Evolutionary conservation across 2,113 vertebrate genomes (phyloP), one percentile per base, ranked within the genome.

Genomic region (Acrocephalus arundinaceus): DNA sequence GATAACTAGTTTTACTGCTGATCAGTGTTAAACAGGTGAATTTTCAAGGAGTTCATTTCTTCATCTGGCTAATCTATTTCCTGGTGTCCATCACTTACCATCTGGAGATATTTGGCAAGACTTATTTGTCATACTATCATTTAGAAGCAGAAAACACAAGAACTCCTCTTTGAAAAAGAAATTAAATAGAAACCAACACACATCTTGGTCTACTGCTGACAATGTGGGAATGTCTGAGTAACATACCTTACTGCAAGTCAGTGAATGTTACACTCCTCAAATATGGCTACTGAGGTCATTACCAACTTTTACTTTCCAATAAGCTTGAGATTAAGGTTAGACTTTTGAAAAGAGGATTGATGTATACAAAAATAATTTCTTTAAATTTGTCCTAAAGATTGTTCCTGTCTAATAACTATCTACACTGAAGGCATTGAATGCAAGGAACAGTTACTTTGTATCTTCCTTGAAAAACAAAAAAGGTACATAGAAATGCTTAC

Each of bases 71-170:
- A 79, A 77, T 83, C 55, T 51, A 24, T 94, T 94, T 93, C 67
- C 41, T 85, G 37, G 13, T 89, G 71, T 96, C 71, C 27, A 33
- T 95, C 78, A 82, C 39, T 87, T 90, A 55, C 57, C 87, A 91
- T 54, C 54, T 65, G 77, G 78, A 87, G 39, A 43, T 49, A 85
- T 91, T 87, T 93, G 45, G 58, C 78, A 78, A 79, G 35, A 77
- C 78, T 80, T 92, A 46, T 73, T 92, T 90, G 58, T 88, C 75
- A 71, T 81, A 11, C 27, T 81, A 78, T 35, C 73, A 72, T 91
- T 87, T 91, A 89, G 52, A 72, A 75, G 39, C 61, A 35, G 37
- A 85, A 85, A 78, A 85, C 55, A 75, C 48, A 87, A 84, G 37
- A 93, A 57, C 9, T 72, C 15, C 7, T 61, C 74, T 91, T 91